A percentile compares a stretch with the other conserved stretches of the same genome.
These are phyloP conservation scores for Chascanopsetta lugubris DNA, from an alignment of 2,113 vertebrate genomes.

Conservation along the genomic window DNA sequence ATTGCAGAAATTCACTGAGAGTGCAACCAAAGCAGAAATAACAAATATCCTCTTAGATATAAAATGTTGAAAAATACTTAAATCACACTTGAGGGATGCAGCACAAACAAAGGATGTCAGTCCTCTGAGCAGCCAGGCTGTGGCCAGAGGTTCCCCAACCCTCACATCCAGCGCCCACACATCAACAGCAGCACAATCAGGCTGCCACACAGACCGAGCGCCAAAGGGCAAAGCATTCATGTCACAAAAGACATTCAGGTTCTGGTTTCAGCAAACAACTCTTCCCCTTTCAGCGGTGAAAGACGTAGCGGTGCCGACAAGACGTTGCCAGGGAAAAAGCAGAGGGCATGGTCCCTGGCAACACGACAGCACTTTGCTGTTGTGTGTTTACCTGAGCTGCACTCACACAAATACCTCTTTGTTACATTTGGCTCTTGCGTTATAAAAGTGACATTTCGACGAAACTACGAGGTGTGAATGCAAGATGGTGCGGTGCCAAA, in stretches of 20 bases:
- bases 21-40: too few relatives aligned
- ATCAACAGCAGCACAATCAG: conserved; percentile 32
- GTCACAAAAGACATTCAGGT: conserved; percentile 66
- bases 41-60: neutral
- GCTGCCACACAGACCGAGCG: conserved; percentile 52
- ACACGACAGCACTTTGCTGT: conserved; percentile 18
- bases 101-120: conserved; percentile 15
- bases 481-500: neutral
- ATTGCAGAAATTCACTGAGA: too few relatives aligned
- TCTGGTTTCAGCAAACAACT: conserved; percentile 63
- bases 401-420: conserved; percentile 18
- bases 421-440: conserved; percentile 24
- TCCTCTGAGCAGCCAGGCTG: conserved; percentile 28
- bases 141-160: conserved; percentile 29
- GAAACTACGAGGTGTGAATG: neutral
- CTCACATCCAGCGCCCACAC: conserved; percentile 34
- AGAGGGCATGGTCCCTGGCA: conserved; percentile 44
- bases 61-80: conserved; percentile 3
- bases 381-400: conserved; percentile 28
- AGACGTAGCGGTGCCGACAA: conserved; percentile 37
- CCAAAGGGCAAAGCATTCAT: conserved; percentile 69
- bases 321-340: conserved; percentile 55
- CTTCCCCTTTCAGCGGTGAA: conserved; percentile 44
- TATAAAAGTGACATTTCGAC: conserved; percentile 11
- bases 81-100: neutral